These are phyloP conservation scores for Porites lutea DNA, from an alignment of 64 coral and sea anemone species.

Conservation along the genomic window DNA sequence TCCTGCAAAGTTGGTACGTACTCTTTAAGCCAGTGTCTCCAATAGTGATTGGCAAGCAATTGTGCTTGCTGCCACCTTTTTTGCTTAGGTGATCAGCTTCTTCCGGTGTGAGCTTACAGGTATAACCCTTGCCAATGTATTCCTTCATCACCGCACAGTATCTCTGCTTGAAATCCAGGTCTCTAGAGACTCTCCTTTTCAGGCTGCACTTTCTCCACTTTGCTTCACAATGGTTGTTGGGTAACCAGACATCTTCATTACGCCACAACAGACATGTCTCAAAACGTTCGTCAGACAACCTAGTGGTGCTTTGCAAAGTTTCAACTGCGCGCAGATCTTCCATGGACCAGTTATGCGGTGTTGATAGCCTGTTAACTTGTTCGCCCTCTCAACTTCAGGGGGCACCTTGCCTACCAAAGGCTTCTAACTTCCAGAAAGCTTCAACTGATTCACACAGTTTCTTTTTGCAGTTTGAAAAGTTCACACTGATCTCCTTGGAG, in stretches of 20 bases:
- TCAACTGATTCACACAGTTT: conserved; percentile 32
- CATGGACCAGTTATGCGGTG: background rate
- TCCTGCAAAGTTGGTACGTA: too few species aligned
- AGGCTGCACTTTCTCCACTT: background rate
- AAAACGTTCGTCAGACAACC: conserved; percentile 2
- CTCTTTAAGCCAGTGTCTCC: too few species aligned
- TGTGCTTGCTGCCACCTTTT: too few species aligned
- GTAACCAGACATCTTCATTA: background rate
- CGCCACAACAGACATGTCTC: conserved; percentile 54
- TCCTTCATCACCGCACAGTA: conserved; percentile 44
- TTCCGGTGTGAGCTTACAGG: too few species aligned
- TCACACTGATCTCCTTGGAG: conserved; percentile 1
- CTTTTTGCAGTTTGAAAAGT: conserved; percentile 18
- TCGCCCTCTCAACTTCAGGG: too few species aligned
- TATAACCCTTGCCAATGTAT: background rate
- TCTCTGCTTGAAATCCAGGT: conserved; percentile 9
- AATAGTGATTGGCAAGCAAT: too few species aligned
- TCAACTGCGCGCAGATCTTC: conserved; percentile 34
- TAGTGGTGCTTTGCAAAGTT: background rate
- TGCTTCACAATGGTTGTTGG: conserved; percentile 26
- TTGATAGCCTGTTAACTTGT: too few species aligned
- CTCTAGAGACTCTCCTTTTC: conserved; percentile 8
- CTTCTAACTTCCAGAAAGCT: conserved; percentile 70
- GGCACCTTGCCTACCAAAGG: background rate
- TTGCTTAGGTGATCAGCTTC: too few species aligned